Evolutionary conservation across 2,888 invertebrate species (phyloP).

Genomic region (Ctena decussata): DNA sequence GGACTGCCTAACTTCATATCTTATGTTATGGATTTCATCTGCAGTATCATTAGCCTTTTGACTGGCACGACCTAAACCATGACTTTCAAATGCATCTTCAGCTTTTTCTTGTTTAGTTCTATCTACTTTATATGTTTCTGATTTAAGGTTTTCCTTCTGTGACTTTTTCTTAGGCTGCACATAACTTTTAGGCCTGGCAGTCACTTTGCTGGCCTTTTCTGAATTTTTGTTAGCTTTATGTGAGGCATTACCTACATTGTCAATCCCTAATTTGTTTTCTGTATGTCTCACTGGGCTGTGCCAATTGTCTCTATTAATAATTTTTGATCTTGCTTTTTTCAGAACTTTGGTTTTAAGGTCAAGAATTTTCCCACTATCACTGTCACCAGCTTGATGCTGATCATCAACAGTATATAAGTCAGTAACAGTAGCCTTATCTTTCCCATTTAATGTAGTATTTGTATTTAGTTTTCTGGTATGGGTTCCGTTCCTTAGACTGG

Average conservation of each 20-base stretch:
- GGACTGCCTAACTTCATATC: slow-evolving; percentile 18
- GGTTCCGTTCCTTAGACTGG: background rate
- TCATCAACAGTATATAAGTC: background rate
- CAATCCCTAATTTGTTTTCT: background rate
- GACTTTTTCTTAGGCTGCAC: background rate
- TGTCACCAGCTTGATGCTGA: background rate
- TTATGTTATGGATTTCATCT: background rate
- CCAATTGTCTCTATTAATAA: slow-evolving; percentile 68
- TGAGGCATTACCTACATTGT: background rate
- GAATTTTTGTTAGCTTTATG: background rate
- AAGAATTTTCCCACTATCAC: slow-evolving; percentile 35
- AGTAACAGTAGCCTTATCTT: background rate
- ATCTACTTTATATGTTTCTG: background rate
- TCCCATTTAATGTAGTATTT: background rate
- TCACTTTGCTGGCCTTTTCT: background rate
- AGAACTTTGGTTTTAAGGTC: slow-evolving; percentile 72
- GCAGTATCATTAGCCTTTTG: background rate
- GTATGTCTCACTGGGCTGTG: slow-evolving; percentile 4
- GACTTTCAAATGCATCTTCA: background rate
- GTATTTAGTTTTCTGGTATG: background rate
- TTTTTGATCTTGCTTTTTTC: slow-evolving; percentile 71
- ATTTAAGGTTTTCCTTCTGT: background rate
- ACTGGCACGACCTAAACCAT: background rate
- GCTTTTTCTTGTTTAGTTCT: background rate
- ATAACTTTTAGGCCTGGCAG: background rate